A percentile compares a stretch with the other conserved stretches of the same genome.
Evolutionary conservation across 2,113 vertebrate genomes (phyloP).

Genomic region (Terrapene triunguis): DNA sequence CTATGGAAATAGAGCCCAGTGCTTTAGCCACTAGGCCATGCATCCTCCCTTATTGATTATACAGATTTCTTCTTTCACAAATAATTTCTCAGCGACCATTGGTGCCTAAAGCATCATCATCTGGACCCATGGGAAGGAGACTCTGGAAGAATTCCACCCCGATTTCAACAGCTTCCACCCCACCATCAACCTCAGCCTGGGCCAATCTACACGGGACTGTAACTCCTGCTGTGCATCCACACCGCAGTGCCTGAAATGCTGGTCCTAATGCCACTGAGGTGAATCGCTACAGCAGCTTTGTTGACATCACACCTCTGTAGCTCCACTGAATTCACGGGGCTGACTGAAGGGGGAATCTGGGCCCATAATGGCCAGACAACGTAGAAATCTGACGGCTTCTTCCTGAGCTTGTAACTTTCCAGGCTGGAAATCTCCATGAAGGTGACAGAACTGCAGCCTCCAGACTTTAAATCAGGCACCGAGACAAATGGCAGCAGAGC

Average conservation of each 20-base stretch:
- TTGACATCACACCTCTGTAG: background rate
- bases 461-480: background rate
- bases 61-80: background rate
- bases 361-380: background rate
- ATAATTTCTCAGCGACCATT: slow-evolving; percentile 28
- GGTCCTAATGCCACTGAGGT: background rate
- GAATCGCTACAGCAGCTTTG: background rate
- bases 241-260: background rate
- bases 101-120: background rate
- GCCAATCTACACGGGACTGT: no score
- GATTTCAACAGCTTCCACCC: no score
- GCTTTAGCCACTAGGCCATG: background rate
- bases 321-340: background rate
- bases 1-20: background rate
- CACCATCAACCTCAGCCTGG: no score
- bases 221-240: no score
- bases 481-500: background rate
- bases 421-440: background rate
- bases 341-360: background rate
- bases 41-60: background rate
- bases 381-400: background rate
- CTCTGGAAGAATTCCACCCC: no score
- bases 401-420: background rate
- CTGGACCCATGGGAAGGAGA: no score
- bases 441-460: background rate